phyloP scores from a whole-genome alignment of 2,797 vertebrate species.

The Rousettus madagascariensis region DNA sequence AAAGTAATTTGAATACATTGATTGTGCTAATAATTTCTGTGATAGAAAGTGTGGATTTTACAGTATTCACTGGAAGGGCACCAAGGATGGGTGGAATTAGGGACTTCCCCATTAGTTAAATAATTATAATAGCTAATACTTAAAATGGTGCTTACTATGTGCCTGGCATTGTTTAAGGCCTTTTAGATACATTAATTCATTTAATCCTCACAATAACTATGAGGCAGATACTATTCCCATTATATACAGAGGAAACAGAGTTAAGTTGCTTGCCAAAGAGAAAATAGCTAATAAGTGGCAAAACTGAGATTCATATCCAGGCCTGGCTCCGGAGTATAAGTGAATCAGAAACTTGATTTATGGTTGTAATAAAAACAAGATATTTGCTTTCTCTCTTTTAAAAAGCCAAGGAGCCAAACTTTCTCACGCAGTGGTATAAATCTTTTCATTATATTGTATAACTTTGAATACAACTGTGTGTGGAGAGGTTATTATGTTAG shows the following conservation, averaged over 20 bases:
- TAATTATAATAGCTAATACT: background rate
- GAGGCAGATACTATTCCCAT: background rate
- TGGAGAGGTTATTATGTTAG: background rate
- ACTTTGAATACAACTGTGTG: background rate
- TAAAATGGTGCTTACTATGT: background rate
- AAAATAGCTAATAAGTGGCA: background rate
- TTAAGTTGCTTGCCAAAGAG: background rate
- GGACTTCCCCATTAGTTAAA: background rate
- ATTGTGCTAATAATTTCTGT: background rate
- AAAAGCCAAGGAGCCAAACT: slow-evolving; percentile 23
- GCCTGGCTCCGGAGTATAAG: background rate
- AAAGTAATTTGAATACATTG: background rate
- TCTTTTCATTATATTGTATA: slow-evolving; percentile 6
- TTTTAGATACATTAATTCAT: background rate
- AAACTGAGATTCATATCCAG: background rate
- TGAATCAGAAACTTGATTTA: background rate
- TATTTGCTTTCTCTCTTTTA: slow-evolving; percentile 4
- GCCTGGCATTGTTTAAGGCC: background rate
- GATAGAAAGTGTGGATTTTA: background rate
- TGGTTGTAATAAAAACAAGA: background rate
- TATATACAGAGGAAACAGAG: background rate
- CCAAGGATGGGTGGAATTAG: background rate
- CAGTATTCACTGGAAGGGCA: background rate
- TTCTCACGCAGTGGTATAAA: background rate
- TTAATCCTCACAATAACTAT: background rate